phyloP scores from a whole-genome alignment of 2,113 vertebrate species.

The Nettapus auritus region DNA sequence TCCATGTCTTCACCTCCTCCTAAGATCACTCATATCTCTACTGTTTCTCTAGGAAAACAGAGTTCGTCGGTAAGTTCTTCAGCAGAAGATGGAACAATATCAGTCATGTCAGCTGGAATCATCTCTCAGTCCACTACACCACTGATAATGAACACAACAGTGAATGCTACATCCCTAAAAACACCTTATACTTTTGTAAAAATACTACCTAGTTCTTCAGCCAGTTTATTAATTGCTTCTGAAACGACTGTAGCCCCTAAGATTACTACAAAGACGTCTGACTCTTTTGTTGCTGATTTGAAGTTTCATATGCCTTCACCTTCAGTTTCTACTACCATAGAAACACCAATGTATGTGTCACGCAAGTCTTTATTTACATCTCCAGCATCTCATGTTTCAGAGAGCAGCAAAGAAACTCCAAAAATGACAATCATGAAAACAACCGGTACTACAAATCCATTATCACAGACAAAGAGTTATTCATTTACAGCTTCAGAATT shows the following conservation, averaged over 20 bases:
- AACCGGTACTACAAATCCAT: background rate
- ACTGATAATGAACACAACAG: background rate
- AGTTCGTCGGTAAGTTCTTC: slow-evolving; percentile 27
- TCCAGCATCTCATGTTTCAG: background rate
- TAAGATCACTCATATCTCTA: slow-evolving; percentile 1
- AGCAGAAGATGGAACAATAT: slow-evolving; percentile 24
- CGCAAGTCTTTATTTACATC: slow-evolving; percentile 4
- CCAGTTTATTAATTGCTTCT: slow-evolving; percentile 16
- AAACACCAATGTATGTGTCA: background rate
- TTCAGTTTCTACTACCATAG: slow-evolving; percentile 20
- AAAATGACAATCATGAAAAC: background rate
- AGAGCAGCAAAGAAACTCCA: background rate
- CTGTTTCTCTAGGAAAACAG: slow-evolving; percentile 53
- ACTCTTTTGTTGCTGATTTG: background rate
- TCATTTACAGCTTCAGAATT: slow-evolving; percentile 28
- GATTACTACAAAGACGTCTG: background rate
- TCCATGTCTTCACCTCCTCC: background rate
- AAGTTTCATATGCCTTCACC: slow-evolving; percentile 12
- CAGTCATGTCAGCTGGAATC: background rate
- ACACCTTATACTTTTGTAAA: slow-evolving; percentile 29
- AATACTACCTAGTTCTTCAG: slow-evolving; percentile 13
- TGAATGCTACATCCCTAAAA: slow-evolving; percentile 31
- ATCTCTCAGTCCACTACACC: background rate
- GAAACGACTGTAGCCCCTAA: background rate
- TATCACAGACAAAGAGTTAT: background rate